These are phyloP conservation scores for Bactericera cockerelli DNA, from an alignment of 1,140 invertebrate species.

Conservation along the genomic window DNA sequence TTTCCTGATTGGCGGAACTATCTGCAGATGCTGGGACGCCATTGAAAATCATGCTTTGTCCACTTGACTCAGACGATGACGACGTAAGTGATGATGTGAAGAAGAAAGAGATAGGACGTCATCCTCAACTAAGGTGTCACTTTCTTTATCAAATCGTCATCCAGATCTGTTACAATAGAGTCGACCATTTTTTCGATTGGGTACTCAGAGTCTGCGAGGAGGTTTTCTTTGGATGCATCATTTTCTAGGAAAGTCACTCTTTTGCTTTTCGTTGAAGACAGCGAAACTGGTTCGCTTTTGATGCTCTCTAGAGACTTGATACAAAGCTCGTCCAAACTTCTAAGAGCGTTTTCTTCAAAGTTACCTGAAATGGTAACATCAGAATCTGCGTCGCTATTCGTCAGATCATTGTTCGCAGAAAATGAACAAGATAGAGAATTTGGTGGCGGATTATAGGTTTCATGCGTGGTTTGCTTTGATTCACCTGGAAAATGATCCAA, in stretches of 20 bases:
- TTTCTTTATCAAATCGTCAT: background rate
- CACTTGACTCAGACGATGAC: background rate
- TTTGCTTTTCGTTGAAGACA: background rate
- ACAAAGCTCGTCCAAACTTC: background rate
- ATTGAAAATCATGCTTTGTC: slow-evolving; percentile 4
- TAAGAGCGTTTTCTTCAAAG: background rate
- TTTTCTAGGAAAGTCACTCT: background rate
- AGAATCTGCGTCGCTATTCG: background rate
- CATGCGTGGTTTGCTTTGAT: background rate
- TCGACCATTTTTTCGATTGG: background rate
- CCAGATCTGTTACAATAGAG: background rate
- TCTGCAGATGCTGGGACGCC: background rate
- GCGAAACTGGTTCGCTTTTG: background rate
- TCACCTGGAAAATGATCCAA: background rate
- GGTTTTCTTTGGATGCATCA: background rate
- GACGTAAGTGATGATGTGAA: background rate
- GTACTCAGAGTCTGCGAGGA: background rate
- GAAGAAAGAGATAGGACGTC: background rate
- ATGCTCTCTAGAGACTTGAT: background rate
- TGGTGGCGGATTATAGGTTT: background rate
- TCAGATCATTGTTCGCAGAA: background rate
- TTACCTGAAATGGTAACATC: no score
- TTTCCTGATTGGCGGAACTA: background rate
- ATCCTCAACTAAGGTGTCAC: slow-evolving; percentile 2
- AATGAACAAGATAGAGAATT: background rate